phyloP scores from a whole-genome alignment of 2,113 vertebrate genomes.

The Corythornis cristatus region DNA sequence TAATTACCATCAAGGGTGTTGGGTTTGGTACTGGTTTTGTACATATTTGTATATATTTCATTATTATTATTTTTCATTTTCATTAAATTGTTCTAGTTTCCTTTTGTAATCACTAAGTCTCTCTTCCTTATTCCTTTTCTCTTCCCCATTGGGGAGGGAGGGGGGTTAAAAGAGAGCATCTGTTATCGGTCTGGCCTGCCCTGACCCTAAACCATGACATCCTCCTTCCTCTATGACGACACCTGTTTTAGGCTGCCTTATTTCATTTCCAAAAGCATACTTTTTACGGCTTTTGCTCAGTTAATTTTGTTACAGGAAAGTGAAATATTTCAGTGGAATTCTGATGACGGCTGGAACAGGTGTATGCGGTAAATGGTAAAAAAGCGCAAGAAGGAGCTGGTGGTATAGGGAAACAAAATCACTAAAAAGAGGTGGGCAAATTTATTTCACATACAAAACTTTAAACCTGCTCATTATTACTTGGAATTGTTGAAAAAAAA shows the following conservation, averaged over 20 bases:
- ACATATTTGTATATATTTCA: too few species aligned
- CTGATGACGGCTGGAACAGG: neutral
- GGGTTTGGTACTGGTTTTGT: too few species aligned
- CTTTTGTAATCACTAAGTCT: too few species aligned
- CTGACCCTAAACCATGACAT: too few species aligned
- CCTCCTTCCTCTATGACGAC: neutral
- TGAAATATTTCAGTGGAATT: neutral
- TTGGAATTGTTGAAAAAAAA: neutral
- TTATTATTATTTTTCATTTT: too few species aligned
- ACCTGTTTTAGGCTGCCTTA: neutral
- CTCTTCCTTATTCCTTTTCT: too few species aligned
- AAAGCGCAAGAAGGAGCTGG: neutral
- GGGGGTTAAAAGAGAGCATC: too few species aligned
- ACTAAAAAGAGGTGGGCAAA: neutral
- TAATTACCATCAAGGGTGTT: too few species aligned
- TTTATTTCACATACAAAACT: neutral
- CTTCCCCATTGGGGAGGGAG: too few species aligned
- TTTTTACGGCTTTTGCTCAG: neutral
- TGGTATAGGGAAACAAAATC: neutral
- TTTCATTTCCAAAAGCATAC: neutral
- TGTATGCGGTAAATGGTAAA: neutral
- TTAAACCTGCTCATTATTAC: neutral
- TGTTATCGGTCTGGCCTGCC: too few species aligned
- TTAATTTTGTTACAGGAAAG: neutral
- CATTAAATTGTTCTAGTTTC: too few species aligned